phyloP scores from a whole-genome alignment of 1,140 invertebrate genomes.

The Danaus plexippus region DNA sequence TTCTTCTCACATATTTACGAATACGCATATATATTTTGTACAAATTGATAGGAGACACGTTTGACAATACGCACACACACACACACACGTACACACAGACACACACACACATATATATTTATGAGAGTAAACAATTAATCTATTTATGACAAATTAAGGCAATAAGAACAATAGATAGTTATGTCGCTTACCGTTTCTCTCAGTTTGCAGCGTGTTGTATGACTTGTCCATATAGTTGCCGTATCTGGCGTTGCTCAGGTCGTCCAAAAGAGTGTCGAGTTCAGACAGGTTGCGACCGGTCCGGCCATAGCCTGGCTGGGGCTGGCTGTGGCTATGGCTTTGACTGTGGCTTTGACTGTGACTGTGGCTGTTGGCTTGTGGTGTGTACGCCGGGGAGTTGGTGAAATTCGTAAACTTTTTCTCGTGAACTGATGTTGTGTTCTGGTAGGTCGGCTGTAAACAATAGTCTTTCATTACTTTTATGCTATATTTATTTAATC shows the following conservation, averaged over 20 bases:
- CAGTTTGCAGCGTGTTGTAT: constrained; percentile 26
- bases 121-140: no score
- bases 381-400: constrained; percentile 26
- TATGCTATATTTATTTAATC: no score
- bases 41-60: no score
- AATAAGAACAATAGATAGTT: no score
- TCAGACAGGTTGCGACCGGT: constrained; percentile 85
- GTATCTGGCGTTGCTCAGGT: constrained; percentile 89
- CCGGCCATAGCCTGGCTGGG: constrained; percentile 43
- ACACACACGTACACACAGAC: no score
- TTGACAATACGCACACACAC: no score
- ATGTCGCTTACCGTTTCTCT: constrained; percentile 38
- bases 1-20: no score
- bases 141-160: no score
- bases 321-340: constrained; percentile 31
- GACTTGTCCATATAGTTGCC: constrained; percentile 65
- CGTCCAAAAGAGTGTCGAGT: constrained; percentile 91
- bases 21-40: no score
- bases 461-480: constrained; percentile 18
- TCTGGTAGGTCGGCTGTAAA: constrained; percentile 66
- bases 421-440: constrained; percentile 51
- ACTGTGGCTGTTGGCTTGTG: constrained; percentile 24
- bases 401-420: constrained; percentile 39
- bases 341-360: constrained; percentile 17
- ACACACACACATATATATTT: no score